A percentile compares a stretch with the other conserved stretches of the same genome.
Conservation (phyloP, 2,888 invertebrate genomes). For the Ectobius pallidus region DNA sequence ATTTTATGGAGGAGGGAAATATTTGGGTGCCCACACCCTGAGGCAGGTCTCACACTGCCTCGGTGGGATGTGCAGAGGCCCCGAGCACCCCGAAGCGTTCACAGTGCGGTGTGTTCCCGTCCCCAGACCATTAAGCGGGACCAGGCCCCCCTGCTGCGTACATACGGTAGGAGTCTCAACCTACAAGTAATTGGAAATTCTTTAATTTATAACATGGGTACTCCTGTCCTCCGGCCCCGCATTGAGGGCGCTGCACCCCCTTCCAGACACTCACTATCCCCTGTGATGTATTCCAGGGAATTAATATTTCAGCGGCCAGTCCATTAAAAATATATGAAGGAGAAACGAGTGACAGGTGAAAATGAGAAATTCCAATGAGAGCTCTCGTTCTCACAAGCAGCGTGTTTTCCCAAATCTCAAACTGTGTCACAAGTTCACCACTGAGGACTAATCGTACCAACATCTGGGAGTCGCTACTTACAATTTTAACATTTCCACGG, state of each 20-base stretch:
- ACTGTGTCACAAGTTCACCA: no score
- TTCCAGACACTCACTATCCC: not conserved
- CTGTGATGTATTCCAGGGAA: slow-evolving; percentile 2
- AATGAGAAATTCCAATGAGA: slow-evolving; percentile 5
- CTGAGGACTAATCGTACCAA: no score
- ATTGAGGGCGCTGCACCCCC: no score
- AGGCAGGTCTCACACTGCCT: not conserved
- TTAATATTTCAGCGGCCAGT: slow-evolving; percentile 23
- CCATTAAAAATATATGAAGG: slow-evolving; percentile 29
- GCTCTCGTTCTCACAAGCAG: no score
- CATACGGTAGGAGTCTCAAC: slow-evolving; percentile 46
- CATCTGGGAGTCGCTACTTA: no score
- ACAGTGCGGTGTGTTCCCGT: not conserved
- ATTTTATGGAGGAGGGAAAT: slow-evolving; percentile 18
- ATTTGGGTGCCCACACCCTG: slow-evolving; percentile 17
- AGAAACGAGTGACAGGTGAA: slow-evolving; percentile 29
- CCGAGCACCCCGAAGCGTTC: no score
- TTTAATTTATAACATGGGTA: slow-evolving; percentile 43
- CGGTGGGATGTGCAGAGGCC: no score
- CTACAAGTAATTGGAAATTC: slow-evolving; percentile 60
- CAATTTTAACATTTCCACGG: no score
- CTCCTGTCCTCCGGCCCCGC: no score
- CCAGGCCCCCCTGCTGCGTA: slow-evolving; percentile 42
- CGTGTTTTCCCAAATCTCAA: no score
- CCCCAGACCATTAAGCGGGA: slow-evolving; percentile 43